Base-by-base conservation (phyloP, 2,888 invertebrate species). In the Ctenicera cuprea region DNA sequence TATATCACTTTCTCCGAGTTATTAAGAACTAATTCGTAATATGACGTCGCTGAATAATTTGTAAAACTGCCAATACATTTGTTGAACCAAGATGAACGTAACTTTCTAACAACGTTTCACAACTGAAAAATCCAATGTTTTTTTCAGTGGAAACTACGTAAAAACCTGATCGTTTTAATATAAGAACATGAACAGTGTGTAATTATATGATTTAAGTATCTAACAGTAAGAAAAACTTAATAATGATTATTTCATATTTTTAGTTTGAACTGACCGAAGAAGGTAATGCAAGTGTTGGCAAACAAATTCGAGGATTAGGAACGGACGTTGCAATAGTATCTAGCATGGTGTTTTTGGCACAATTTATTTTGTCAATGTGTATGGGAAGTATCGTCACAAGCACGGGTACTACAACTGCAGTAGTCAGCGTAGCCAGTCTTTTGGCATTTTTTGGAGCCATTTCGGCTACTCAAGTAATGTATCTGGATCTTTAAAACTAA, bases 241-340 rank as follows among this genome's bases (percentile, higher is more conserved):
- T 54, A 22, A 30, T 54, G 20, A 52, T 33, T 57, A 9, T 33
- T 59, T 18, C 37, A 37, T 9, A 8, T 14, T 86, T 87, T 71
- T 80, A 93, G 93, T 93, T 93, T 84, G 91, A 90, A 81, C 83
- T 91, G 26, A 89, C 89, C 41, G 83, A 84, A 43, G 89, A 89
- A 26, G 92, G 91, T 0, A 88, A 89, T 77, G 88, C 89, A 5
- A 88, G 89, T 78, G 84, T 89, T 71, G 89, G 91, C 59, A 90
- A 90, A 0, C 91, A 91, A 70, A 89, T 93, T n/a, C 92, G 98
- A 9, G 98, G 98, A 4, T 90, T 98, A 65, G 98, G 98, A 7
- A 98, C 98, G 0, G 98, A 98, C 85, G 93, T 98, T 0, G 98
- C 97, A 0, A 93, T 98, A 65, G 95, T 98, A 41, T 96, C 97